Evolutionary conservation across 2,888 invertebrate genomes (phyloP).

Genomic region (Melolontha melolontha): DNA sequence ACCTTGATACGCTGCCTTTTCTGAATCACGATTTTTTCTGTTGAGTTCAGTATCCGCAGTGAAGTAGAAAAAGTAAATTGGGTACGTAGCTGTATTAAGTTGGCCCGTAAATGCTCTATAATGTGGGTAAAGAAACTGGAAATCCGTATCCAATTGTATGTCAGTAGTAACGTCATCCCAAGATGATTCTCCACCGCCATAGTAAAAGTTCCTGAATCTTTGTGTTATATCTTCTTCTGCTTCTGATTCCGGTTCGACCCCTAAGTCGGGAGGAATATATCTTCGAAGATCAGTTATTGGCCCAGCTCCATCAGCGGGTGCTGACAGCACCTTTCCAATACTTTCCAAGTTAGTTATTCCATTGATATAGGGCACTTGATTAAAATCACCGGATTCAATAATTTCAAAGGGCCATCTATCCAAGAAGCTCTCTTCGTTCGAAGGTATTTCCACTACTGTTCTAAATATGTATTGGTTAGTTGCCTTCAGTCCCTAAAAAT

Average conservation of each 20-base stretch:
- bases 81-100: neutral
- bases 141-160: conserved; percentile 27
- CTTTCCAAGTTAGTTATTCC: too few relatives aligned
- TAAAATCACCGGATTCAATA: too few relatives aligned
- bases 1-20: too few relatives aligned
- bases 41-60: conserved; percentile 19
- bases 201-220: conserved; percentile 29
- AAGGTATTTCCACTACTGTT: too few relatives aligned
- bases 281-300: conserved; percentile 4
- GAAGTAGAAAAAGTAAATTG: conserved; percentile 37
- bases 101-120: conserved; percentile 15
- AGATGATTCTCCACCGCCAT: neutral
- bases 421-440: too few relatives aligned
- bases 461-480: too few relatives aligned
- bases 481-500: too few relatives aligned
- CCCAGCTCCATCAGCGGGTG: neutral
- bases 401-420: too few relatives aligned
- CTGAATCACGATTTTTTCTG: too few relatives aligned
- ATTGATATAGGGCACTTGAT: too few relatives aligned
- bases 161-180: neutral
- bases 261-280: conserved; percentile 7
- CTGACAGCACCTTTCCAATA: too few relatives aligned
- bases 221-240: neutral
- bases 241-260: neutral
- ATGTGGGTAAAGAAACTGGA: conserved; percentile 19